Evolutionary conservation across 2,888 invertebrate species (phyloP).

Genomic region (Cerastis leucographa): DNA sequence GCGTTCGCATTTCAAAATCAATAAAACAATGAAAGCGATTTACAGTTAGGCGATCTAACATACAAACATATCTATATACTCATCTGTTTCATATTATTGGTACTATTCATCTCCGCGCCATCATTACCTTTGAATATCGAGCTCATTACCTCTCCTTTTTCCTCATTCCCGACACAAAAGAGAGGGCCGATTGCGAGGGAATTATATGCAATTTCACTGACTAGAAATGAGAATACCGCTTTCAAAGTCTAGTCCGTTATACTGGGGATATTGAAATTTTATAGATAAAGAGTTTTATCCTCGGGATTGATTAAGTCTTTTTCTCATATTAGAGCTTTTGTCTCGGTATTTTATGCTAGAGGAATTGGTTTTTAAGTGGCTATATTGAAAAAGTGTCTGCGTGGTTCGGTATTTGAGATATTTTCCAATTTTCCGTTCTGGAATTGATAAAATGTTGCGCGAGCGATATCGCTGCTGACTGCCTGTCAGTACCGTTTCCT

Average conservation of each 20-base stretch:
- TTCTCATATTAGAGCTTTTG: constrained; percentile 56
- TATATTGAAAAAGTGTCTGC: constrained; percentile 32
- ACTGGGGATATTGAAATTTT: constrained; percentile 80
- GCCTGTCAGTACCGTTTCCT: constrained; percentile 24
- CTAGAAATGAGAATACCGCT: constrained; percentile 78
- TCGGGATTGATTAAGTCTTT: constrained; percentile 66
- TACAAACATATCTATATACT: constrained; percentile 21
- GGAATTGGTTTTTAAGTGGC: constrained; percentile 60
- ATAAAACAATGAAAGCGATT: constrained; percentile 47
- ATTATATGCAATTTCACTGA: constrained; percentile 86
- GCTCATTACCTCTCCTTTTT: constrained; percentile 70
- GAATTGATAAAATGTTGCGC: constrained; percentile 44
- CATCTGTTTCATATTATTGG: constrained; percentile 54
- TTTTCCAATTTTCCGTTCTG: constrained; percentile 36
- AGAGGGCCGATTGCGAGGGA: constrained; percentile 75
- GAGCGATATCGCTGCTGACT: constrained; percentile 21
- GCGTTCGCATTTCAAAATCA: constrained; percentile 43
- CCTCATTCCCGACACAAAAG: constrained; percentile 70
- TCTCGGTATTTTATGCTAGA: constrained; percentile 54
- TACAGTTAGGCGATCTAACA: constrained; percentile 48
- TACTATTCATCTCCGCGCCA: constrained; percentile 47
- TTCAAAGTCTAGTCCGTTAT: constrained; percentile 71
- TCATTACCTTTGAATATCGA: constrained; percentile 69
- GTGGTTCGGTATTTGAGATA: constrained; percentile 19
- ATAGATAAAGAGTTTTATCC: constrained; percentile 73